Evolutionary conservation across 2,797 vertebrate genomes (phyloP).

Genomic region (Simalia tracyae): DNA sequence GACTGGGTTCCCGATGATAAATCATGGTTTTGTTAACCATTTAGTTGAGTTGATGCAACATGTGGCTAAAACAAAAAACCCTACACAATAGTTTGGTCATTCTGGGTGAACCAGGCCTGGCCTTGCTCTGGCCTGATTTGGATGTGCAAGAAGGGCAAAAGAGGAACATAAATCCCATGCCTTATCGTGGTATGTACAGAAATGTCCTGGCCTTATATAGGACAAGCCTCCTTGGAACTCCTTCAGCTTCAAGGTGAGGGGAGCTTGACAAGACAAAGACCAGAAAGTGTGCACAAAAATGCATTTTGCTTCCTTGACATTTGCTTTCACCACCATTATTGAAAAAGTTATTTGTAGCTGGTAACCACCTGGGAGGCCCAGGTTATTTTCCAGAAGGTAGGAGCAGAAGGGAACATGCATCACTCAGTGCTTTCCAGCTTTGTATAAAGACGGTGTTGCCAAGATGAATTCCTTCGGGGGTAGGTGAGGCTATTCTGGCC

Average conservation of each 20-base stretch:
- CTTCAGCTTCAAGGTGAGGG: neutral
- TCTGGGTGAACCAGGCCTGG: constrained; percentile 4
- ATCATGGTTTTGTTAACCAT: neutral
- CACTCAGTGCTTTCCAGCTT: neutral
- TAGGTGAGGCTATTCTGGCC: neutral
- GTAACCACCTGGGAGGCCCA: neutral
- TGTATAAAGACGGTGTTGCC: neutral
- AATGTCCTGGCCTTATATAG: constrained; percentile 39
- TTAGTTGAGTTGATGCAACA: neutral
- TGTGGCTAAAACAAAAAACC: neutral
- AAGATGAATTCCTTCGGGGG: neutral
- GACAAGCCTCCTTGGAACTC: neutral
- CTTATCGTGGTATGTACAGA: neutral
- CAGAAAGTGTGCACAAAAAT: neutral
- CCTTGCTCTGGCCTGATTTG: constrained; percentile 44
- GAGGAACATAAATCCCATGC: constrained; percentile 11
- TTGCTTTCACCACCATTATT: neutral
- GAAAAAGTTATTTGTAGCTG: constrained; percentile 9
- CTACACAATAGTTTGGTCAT: neutral
- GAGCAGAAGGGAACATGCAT: neutral
- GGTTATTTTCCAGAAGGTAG: neutral
- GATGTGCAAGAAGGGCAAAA: constrained; percentile 48
- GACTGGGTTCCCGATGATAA: neutral
- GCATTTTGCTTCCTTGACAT: constrained; percentile 32
- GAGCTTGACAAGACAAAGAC: neutral